Evolutionary conservation across 2,113 vertebrate species (phyloP).

Genomic region (Craseonycteris thonglongyai): DNA sequence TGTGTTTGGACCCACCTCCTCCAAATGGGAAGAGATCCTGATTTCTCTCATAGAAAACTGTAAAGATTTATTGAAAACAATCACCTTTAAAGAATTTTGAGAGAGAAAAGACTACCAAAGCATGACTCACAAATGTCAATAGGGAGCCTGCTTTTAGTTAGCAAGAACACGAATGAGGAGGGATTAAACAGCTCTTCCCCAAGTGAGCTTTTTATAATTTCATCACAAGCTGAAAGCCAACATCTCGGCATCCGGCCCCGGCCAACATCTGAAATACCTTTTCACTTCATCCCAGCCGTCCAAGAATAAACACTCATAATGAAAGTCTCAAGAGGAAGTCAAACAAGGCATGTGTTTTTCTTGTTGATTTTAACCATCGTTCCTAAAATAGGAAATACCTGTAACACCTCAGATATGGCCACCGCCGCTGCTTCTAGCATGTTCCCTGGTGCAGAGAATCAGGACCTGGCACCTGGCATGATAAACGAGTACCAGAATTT

Average conservation of each 20-base stretch:
- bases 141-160: neutral
- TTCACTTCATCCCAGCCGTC: neutral
- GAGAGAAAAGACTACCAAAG: neutral
- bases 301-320: slow-evolving; percentile 16
- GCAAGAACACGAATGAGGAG: neutral
- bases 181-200: neutral
- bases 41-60: neutral
- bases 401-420: neutral
- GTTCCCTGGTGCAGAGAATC: neutral
- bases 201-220: neutral
- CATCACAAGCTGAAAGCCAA: neutral
- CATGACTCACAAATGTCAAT: neutral
- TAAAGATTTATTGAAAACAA: neutral
- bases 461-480: neutral
- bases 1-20: neutral
- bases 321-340: neutral
- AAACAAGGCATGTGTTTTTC: slow-evolving; percentile 40
- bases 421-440: neutral
- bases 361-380: neutral
- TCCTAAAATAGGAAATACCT: neutral
- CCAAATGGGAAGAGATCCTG: too few species aligned
- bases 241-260: neutral
- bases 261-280: slow-evolving; percentile 25
- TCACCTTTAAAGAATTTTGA: neutral
- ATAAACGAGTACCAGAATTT: neutral